A percentile compares a stretch with the other conserved stretches of the same genome.
These are phyloP conservation scores for Chrysaora quinquecirrha DNA, from an alignment of 30 jellyfish, hydroid and myxozoan species.

Conservation along the genomic window DNA sequence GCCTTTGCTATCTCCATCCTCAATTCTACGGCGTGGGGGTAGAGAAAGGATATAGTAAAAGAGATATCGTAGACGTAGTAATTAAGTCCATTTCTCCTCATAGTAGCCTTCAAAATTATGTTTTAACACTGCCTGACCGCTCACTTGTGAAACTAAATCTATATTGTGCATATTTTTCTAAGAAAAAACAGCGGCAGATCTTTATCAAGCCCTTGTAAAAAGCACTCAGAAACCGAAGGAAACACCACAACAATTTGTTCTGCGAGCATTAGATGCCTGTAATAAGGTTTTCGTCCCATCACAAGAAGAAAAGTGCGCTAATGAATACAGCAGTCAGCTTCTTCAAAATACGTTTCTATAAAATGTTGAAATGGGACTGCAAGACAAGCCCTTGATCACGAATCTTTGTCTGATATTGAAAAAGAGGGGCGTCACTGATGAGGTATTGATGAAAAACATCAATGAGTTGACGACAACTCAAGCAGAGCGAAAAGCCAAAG, in stretches of 20 bases:
- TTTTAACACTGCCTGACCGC: constrained; percentile 4
- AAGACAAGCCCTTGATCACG: not conserved
- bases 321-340: constrained; percentile 1
- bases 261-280: constrained; percentile 17
- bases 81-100: constrained; percentile 10
- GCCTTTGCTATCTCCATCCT: too few relatives aligned
- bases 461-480: not conserved
- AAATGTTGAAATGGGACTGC: not conserved
- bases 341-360: not conserved
- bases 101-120: not conserved
- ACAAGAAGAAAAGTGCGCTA: not conserved
- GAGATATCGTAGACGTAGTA: not conserved
- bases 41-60: not conserved
- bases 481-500: constrained; percentile 10
- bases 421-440: not conserved
- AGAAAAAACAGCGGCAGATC: constrained; percentile 13
- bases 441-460: not conserved
- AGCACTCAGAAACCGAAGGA: not conserved
- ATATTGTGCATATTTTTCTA: not conserved
- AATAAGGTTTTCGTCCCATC: constrained; percentile 8
- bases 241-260: constrained; percentile 17
- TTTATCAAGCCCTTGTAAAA: not conserved
- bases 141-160: not conserved
- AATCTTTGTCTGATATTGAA: not conserved
- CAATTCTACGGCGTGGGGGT: not conserved